Percentiles rank a stretch among this genome's conserved stretches.
phyloP scores from a whole-genome alignment of 1,140 invertebrate genomes.

The Sesamia nonagrioides region DNA sequence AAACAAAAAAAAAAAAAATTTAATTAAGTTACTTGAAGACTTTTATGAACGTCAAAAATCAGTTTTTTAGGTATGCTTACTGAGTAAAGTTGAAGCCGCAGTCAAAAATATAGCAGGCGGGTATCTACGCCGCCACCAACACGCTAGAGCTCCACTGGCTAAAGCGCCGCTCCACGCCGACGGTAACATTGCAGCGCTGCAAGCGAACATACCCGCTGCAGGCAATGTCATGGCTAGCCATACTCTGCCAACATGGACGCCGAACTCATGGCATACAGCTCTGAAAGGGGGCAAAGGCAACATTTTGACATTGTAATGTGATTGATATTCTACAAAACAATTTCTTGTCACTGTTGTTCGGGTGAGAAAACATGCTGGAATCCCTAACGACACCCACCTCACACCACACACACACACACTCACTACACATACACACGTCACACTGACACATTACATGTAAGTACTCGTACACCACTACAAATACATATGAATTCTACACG shows the following conservation, averaged over 20 bases:
- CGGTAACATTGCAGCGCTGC: constrained; percentile 96
- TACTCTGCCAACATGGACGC: constrained; percentile 94
- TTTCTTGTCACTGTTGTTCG: too few species aligned
- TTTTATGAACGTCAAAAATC: neutral
- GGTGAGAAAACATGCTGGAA: too few species aligned
- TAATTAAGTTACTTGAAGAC: too few species aligned
- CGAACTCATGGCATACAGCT: constrained; percentile 95
- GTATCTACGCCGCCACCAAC: constrained; percentile 94
- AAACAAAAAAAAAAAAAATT: too few species aligned
- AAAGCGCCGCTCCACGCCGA: constrained; percentile 97
- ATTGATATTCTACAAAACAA: too few species aligned
- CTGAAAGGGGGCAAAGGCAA: constrained; percentile 82
- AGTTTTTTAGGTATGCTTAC: constrained; percentile 65
- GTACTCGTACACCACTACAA: too few species aligned
- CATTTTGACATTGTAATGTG: too few species aligned
- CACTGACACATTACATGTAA: too few species aligned
- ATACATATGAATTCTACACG: too few species aligned
- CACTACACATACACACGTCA: too few species aligned
- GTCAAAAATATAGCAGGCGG: constrained; percentile 94
- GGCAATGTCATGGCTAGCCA: constrained; percentile 95
- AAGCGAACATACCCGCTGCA: constrained; percentile 97
- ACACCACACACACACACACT: too few species aligned
- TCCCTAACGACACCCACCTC: too few species aligned
- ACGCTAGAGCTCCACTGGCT: constrained; percentile 93
- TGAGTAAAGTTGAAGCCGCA: constrained; percentile 92